Percentiles rank a stretch among this genome's conserved stretches.
Evolutionary conservation across 2,888 invertebrate genomes (phyloP).

Genomic region (Mimas tiliae): DNA sequence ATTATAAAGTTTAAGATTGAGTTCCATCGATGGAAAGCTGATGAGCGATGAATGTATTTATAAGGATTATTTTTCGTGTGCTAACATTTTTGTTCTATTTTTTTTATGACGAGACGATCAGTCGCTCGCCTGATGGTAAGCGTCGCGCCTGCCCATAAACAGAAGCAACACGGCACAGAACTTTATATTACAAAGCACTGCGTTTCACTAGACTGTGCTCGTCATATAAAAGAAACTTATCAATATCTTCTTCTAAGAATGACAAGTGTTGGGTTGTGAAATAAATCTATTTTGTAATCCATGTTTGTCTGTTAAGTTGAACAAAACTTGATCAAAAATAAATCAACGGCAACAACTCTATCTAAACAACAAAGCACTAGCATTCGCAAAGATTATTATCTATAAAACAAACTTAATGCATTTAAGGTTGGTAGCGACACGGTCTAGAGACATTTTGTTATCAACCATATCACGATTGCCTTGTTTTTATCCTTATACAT

Average conservation of each 20-base stretch:
- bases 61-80: background rate
- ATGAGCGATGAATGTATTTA: background rate
- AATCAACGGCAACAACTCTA: constrained; percentile 81
- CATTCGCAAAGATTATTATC: constrained; percentile 83
- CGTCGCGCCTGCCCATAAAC: no score
- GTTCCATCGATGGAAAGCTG: background rate
- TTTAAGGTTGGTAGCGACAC: constrained; percentile 83
- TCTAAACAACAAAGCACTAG: constrained; percentile 78
- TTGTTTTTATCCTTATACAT: constrained; percentile 43
- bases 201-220: no score
- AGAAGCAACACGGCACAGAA: no score
- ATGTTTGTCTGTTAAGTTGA: constrained; percentile 63
- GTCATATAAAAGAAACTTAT: no score
- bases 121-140: no score
- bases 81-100: background rate
- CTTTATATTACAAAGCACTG: no score
- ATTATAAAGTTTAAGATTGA: background rate
- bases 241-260: background rate
- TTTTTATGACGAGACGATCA: no score
- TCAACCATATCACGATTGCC: constrained; percentile 52
- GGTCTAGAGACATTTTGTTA: constrained; percentile 78
- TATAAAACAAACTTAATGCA: constrained; percentile 83
- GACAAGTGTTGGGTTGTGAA: background rate
- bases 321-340: constrained; percentile 78
- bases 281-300: constrained; percentile 11